Conservation (phyloP, 2,888 invertebrate species). For the Galeruca laticollis region DNA sequence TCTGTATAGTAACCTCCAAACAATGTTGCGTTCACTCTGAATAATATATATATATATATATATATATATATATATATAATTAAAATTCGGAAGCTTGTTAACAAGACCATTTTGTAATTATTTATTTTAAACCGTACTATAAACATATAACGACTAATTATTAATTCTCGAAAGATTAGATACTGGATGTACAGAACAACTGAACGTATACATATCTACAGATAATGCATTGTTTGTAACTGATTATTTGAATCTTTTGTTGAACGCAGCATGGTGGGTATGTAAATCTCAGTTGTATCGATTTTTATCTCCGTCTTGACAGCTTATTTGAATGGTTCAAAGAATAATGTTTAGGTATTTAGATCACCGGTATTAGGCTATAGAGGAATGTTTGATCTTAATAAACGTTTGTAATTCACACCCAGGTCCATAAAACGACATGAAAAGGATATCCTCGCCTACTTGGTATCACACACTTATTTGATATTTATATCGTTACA, state of each 20-base stretch:
- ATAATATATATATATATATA: too few species aligned
- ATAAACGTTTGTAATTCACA: conserved; percentile 32
- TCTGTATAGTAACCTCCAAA: too few species aligned
- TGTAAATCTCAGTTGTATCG: conserved; percentile 31
- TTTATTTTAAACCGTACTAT: background rate
- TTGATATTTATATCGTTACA: too few species aligned
- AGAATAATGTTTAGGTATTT: conserved; percentile 14
- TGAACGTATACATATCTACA: conserved; percentile 1
- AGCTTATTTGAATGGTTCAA: conserved; percentile 31
- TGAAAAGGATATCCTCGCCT: conserved; percentile 6
- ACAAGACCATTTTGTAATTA: background rate
- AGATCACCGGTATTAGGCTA: conserved; percentile 18
- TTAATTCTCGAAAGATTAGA: conserved; percentile 1
- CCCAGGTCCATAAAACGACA: conserved; percentile 9
- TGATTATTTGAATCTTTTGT: conserved; percentile 14
- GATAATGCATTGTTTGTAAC: conserved; percentile 8
- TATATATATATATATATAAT: too few species aligned
- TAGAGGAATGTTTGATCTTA: conserved; percentile 21
- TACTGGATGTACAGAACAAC: background rate
- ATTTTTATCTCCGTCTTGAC: conserved; percentile 35
- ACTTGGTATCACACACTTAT: background rate
- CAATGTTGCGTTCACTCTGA: too few species aligned
- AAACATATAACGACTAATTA: background rate
- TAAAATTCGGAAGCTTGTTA: background rate
- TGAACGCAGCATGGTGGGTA: conserved; percentile 20